Percentiles rank a stretch among this genome's conserved stretches.
phyloP scores from a whole-genome alignment of 2,113 vertebrate genomes.

The Poeciliopsis occidentalis region DNA sequence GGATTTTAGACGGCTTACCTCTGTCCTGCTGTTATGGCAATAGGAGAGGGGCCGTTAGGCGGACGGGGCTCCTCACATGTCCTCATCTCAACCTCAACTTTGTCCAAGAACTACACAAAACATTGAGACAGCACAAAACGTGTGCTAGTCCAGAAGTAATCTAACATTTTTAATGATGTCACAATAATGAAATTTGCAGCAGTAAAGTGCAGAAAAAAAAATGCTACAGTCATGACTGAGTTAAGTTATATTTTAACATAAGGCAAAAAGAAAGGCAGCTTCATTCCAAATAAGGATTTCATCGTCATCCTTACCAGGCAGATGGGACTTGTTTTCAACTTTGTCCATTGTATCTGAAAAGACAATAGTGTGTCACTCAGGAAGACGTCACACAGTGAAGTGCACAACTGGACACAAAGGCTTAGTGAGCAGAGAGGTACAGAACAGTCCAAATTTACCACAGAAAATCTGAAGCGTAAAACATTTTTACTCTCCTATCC shows the following conservation, averaged over 20 bases:
- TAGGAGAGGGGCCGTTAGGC: conserved; percentile 96
- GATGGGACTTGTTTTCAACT: conserved; percentile 97
- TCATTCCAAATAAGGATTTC: not conserved
- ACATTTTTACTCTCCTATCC: not conserved
- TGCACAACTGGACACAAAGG: conserved; percentile 15
- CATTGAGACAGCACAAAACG: not conserved
- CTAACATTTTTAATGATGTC: conserved; percentile 16
- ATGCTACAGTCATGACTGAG: not conserved
- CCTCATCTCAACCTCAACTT: conserved; percentile 98
- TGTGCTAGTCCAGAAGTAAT: not conserved
- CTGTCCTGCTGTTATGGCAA: conserved; percentile 94
- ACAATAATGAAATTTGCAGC: not conserved
- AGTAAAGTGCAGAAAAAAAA: conserved; percentile 1
- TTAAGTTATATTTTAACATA: conserved; percentile 3
- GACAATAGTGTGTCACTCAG: conserved; percentile 45
- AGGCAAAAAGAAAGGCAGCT: not conserved
- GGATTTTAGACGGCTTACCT: conserved; percentile 80
- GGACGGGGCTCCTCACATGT: conserved; percentile 96
- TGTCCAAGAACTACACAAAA: conserved; percentile 90
- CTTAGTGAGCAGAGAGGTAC: conserved; percentile 1
- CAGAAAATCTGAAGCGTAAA: not conserved
- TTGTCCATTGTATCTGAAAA: conserved; percentile 98
- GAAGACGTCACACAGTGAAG: conserved; percentile 37
- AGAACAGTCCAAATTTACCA: not conserved
- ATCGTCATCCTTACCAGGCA: conserved; percentile 87